Evolutionary conservation across 1,140 invertebrate genomes (phyloP).

Genomic region (Thaumatotibia leucotreta): DNA sequence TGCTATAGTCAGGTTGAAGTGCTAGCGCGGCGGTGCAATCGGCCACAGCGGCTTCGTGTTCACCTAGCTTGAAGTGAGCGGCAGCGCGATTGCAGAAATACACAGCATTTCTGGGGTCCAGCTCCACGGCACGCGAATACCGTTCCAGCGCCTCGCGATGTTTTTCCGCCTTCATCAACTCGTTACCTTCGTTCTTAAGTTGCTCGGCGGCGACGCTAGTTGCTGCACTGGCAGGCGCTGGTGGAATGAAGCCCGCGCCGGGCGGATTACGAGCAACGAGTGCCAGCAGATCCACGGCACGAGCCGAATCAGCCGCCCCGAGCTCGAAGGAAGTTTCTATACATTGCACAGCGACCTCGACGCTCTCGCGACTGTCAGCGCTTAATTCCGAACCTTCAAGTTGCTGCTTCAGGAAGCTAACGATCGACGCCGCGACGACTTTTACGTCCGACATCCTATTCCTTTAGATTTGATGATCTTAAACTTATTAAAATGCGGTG

Average conservation of each 20-base stretch:
- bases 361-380: constrained; percentile 85
- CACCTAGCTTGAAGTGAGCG: constrained; percentile 90
- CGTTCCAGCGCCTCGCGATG: constrained; percentile 87
- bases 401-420: constrained; percentile 66
- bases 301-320: constrained; percentile 70
- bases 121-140: constrained; percentile 90
- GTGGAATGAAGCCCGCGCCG: constrained; percentile 19
- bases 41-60: constrained; percentile 88
- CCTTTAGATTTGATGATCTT: not conserved
- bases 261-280: constrained; percentile 51
- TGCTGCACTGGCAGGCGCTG: constrained; percentile 24
- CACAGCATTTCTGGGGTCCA: constrained; percentile 92
- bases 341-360: constrained; percentile 89
- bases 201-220: constrained; percentile 78
- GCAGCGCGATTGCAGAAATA: constrained; percentile 97
- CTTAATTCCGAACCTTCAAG: constrained; percentile 57
- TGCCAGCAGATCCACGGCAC: constrained; percentile 70
- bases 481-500: constrained; percentile 17
- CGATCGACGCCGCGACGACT: constrained; percentile 66
- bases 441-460: constrained; percentile 65
- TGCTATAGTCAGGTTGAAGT: constrained; percentile 93
- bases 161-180: constrained; percentile 88
- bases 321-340: constrained; percentile 88
- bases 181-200: constrained; percentile 91
- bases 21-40: constrained; percentile 93